Evolutionary conservation across 2,797 vertebrate genomes (phyloP).

Genomic region (Hephaestus fuliginosus): DNA sequence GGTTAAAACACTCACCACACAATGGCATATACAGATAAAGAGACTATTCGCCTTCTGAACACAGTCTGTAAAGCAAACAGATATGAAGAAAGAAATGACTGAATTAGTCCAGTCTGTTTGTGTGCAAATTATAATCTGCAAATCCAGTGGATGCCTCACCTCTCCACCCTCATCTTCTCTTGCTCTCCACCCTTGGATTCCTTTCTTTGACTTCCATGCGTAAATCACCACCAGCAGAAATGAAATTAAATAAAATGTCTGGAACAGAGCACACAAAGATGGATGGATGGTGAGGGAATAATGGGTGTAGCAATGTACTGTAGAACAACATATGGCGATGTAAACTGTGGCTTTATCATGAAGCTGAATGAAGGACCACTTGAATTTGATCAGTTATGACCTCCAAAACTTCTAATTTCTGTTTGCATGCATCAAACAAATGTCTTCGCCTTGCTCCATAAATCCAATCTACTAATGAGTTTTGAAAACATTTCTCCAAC

Average conservation of each 20-base stretch:
- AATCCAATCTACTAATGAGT: too few relatives aligned
- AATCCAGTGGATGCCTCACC: slow-evolving; percentile 61
- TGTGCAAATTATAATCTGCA: background rate
- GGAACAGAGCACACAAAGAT: slow-evolving; percentile 46
- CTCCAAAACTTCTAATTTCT: background rate
- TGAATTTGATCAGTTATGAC: background rate
- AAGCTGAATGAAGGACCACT: background rate
- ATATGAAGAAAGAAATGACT: background rate
- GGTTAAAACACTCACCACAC: slow-evolving; percentile 80
- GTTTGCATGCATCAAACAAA: background rate
- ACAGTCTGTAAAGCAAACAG: slow-evolving; percentile 55
- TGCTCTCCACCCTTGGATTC: slow-evolving; percentile 82
- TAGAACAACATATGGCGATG: background rate
- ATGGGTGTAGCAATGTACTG: background rate
- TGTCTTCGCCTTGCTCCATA: too few relatives aligned
- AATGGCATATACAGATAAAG: slow-evolving; percentile 62
- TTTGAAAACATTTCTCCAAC: background rate
- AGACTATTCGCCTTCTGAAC: slow-evolving; percentile 21
- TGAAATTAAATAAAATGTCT: slow-evolving; percentile 88
- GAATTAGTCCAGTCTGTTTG: background rate
- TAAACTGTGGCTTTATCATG: background rate
- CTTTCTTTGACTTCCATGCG: slow-evolving; percentile 83
- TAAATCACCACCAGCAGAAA: slow-evolving; percentile 88
- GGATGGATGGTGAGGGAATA: background rate
- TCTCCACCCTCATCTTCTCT: slow-evolving; percentile 66